phyloP scores from a whole-genome alignment of 2,113 vertebrate genomes.

The Tyto alba region DNA sequence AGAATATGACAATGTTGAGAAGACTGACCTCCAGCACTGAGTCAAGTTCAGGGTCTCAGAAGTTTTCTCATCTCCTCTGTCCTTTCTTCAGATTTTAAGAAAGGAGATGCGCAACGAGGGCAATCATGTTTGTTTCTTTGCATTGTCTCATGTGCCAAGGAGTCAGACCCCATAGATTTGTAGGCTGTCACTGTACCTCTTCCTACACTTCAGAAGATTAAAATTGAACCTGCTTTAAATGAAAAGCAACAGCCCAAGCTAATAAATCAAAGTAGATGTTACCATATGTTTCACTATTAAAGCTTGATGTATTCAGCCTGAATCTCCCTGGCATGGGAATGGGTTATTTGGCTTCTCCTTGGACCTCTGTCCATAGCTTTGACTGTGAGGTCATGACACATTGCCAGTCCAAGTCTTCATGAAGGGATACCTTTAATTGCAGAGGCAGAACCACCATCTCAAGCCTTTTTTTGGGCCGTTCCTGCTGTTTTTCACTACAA shows the following conservation, averaged over 20 bases:
- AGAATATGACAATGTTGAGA: not conserved
- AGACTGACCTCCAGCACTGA: not conserved
- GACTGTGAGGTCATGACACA: fast-evolving
- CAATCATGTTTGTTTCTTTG: not conserved
- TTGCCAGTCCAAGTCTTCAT: not conserved
- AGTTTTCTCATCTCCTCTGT: not conserved
- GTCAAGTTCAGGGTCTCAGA: not conserved
- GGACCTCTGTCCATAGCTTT: not conserved
- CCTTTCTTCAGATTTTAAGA: not conserved
- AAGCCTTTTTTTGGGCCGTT: not conserved
- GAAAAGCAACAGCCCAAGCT: not conserved
- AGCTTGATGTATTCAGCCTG: not conserved
- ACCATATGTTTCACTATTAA: fast-evolving
- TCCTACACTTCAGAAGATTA: not conserved
- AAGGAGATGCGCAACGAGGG: not conserved
- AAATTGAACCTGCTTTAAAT: not conserved
- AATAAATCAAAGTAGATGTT: not conserved
- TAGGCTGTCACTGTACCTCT: not conserved
- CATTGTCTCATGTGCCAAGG: fast-evolving
- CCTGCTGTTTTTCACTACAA: not conserved
- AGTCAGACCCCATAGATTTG: not conserved
- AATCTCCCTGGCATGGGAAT: not conserved
- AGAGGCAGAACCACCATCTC: not conserved
- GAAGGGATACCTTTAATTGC: not conserved
- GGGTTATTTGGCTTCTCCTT: not conserved